Percentiles rank a stretch among this genome's conserved stretches.
phyloP scores from a whole-genome alignment of 2,113 vertebrate genomes.

The human region GRCh38 chr9:85250501-85251000 shows the following conservation, averaged over 20 bases:
- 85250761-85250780: background rate
- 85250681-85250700: background rate
- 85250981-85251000: background rate
- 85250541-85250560: background rate
- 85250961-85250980: conserved; percentile 2
- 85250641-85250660: background rate
- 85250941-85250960: background rate
- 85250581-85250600: background rate
- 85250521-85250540: background rate
- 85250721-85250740: background rate
- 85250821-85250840: background rate
- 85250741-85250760: background rate
- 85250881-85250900: background rate
- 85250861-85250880: background rate
- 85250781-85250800: background rate
- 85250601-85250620: background rate
- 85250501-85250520: background rate
- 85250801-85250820: conserved; percentile 4
- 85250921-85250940: background rate
- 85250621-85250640: conserved; percentile 7
- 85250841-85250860: background rate
- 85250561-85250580: background rate
- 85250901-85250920: background rate
- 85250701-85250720: background rate
- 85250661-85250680: background rate